These are phyloP conservation scores for Amorpha juglandis DNA, from an alignment of 2,888 invertebrate species.

Conservation along the genomic window DNA sequence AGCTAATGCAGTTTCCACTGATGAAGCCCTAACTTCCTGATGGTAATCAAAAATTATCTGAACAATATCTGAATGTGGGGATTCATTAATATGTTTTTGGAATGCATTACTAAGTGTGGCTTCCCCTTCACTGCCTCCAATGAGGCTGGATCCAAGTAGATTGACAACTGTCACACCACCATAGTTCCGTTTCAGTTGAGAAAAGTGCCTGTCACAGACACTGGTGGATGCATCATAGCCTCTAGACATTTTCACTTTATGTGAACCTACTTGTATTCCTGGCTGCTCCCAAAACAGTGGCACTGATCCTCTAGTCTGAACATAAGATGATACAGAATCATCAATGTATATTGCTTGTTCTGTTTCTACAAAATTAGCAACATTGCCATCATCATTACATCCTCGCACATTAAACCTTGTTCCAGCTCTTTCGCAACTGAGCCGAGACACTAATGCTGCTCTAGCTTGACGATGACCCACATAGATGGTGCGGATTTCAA, in stretches of 20 bases:
- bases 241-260: slow-evolving; percentile 98
- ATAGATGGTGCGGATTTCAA: slow-evolving; percentile 99
- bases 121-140: slow-evolving; percentile 98
- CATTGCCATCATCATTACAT: slow-evolving; percentile 99
- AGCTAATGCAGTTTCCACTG: slow-evolving; percentile 89
- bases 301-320: slow-evolving; percentile 98
- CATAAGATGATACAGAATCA: slow-evolving; percentile 93
- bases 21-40: slow-evolving; percentile 93
- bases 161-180: slow-evolving; percentile 96
- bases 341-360: slow-evolving; percentile 98
- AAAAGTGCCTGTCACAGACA: slow-evolving; percentile 96
- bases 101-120: slow-evolving; percentile 97
- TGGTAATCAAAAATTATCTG: slow-evolving; percentile 98
- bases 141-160: slow-evolving; percentile 93
- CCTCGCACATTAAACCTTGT: slow-evolving; percentile 99
- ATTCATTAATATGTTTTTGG: slow-evolving; percentile 94
- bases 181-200: slow-evolving; percentile 93
- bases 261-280: slow-evolving; percentile 98
- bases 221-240: slow-evolving; percentile 97
- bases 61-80: slow-evolving; percentile 91
- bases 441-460: slow-evolving; percentile 96
- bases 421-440: slow-evolving; percentile 99
- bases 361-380: slow-evolving; percentile 99
- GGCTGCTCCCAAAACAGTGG: slow-evolving; percentile 99
- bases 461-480: slow-evolving; percentile 97